Conservation (phyloP, 2,797 vertebrate genomes). For the Arremon brunneinucha region DNA sequence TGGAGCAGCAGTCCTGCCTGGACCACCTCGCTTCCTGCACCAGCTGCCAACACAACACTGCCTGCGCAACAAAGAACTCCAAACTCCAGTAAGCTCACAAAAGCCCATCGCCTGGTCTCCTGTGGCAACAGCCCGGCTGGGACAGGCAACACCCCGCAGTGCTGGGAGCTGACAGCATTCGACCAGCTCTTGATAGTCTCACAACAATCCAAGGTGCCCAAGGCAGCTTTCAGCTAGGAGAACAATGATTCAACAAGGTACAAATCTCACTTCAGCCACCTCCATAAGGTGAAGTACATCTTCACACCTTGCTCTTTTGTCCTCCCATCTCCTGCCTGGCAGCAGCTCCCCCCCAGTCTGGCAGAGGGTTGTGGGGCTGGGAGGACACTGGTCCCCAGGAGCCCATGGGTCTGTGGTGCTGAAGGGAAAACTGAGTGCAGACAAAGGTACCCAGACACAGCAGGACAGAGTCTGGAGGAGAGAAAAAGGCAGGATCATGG, state of each 20-base stretch:
- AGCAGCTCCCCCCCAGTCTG: background rate
- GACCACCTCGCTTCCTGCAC: background rate
- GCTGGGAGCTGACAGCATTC: background rate
- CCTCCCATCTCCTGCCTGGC: background rate
- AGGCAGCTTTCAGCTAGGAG: background rate
- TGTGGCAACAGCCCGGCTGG: background rate
- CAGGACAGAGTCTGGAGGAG: background rate
- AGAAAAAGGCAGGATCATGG: background rate
- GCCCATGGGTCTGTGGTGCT: background rate
- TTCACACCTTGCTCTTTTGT: background rate
- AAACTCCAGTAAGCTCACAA: background rate
- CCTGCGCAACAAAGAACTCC: conserved; percentile 17
- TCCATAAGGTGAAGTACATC: background rate
- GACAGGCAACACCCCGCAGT: background rate
- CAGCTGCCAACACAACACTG: background rate
- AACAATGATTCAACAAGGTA: background rate
- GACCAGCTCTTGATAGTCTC: background rate
- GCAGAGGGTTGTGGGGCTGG: background rate
- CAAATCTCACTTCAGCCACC: background rate
- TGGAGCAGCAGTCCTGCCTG: rapidly evolving
- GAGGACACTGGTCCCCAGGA: background rate
- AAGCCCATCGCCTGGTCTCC: background rate
- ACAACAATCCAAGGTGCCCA: background rate
- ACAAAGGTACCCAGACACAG: background rate
- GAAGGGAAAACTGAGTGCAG: background rate